Conservation (phyloP, 2,888 invertebrate genomes). For the Tiliacea citrago region DNA sequence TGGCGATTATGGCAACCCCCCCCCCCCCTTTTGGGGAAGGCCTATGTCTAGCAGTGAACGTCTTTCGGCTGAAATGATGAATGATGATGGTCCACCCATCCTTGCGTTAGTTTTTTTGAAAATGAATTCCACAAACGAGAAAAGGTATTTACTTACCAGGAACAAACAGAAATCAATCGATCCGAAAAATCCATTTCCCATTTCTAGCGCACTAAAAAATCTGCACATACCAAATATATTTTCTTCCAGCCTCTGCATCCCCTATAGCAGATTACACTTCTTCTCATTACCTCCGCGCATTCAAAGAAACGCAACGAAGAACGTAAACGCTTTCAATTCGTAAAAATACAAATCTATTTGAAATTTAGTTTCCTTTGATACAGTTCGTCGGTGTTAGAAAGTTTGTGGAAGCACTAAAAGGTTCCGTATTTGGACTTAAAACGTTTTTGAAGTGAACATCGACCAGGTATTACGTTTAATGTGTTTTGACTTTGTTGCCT, state of each 20-base stretch:
- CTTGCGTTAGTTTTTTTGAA: neutral
- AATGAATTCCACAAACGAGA: neutral
- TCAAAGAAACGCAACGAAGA: conserved; percentile 52
- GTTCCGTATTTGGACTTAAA: conserved; percentile 43
- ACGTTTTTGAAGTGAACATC: neutral
- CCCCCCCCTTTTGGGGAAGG: too few relatives aligned
- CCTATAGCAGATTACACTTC: conserved; percentile 27
- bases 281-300: conserved; percentile 55
- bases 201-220: neutral
- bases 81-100: too few relatives aligned
- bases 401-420: conserved; percentile 20
- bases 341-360: conserved; percentile 64
- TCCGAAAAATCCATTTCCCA: neutral
- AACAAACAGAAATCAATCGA: neutral
- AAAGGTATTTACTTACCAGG: neutral
- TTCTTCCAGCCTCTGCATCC: neutral
- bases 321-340: conserved; percentile 50
- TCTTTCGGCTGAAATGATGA: too few relatives aligned
- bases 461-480: too few relatives aligned
- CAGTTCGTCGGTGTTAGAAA: conserved; percentile 24
- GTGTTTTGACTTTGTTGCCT: neutral
- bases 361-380: conserved; percentile 58
- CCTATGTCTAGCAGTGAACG: too few relatives aligned
- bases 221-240: conserved; percentile 16
- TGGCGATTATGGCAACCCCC: too few relatives aligned